Percentiles rank a stretch among this genome's conserved stretches.
These are phyloP conservation scores for Poecilia gillii DNA, from an alignment of 2,797 vertebrate genomes.

Conservation along the genomic window DNA sequence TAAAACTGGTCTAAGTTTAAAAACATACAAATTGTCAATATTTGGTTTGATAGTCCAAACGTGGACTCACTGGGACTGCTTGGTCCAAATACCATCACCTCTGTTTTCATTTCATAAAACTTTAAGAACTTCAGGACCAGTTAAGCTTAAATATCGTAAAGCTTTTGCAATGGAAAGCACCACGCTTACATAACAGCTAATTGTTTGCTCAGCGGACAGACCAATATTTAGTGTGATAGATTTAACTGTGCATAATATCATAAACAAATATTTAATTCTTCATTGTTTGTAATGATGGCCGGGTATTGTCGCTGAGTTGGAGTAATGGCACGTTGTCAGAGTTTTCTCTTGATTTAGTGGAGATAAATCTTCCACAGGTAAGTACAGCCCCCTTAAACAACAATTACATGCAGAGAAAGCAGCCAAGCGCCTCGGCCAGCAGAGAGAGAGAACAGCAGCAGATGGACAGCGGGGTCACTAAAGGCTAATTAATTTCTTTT, in stretches of 20 bases:
- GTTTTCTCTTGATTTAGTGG: conserved; percentile 40
- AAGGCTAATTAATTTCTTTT: conserved; percentile 86
- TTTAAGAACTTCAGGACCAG: neutral
- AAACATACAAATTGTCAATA: neutral
- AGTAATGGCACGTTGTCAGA: conserved; percentile 30
- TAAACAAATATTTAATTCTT: conserved; percentile 33
- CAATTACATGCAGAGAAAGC: conserved; percentile 69
- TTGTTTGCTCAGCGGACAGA: neutral
- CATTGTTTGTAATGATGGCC: conserved; percentile 13
- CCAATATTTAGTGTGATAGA: neutral
- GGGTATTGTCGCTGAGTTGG: conserved; percentile 17
- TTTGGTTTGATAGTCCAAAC: neutral
- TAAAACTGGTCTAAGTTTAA: neutral
- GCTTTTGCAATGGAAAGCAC: neutral
- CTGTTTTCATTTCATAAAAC: neutral
- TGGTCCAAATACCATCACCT: neutral
- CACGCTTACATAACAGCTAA: neutral
- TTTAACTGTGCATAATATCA: conserved; percentile 10
- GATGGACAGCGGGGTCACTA: conserved; percentile 79
- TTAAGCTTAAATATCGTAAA: neutral
- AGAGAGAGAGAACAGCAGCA: conserved; percentile 27
- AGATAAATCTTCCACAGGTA: conserved; percentile 58
- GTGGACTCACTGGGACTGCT: neutral
- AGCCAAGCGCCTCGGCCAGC: conserved; percentile 30
- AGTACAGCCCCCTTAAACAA: conserved; percentile 61